Percentiles rank a stretch among this genome's conserved stretches.
These are phyloP conservation scores for Buathra laborator DNA, from an alignment of 2,888 invertebrate genomes.

Conservation along the genomic window DNA sequence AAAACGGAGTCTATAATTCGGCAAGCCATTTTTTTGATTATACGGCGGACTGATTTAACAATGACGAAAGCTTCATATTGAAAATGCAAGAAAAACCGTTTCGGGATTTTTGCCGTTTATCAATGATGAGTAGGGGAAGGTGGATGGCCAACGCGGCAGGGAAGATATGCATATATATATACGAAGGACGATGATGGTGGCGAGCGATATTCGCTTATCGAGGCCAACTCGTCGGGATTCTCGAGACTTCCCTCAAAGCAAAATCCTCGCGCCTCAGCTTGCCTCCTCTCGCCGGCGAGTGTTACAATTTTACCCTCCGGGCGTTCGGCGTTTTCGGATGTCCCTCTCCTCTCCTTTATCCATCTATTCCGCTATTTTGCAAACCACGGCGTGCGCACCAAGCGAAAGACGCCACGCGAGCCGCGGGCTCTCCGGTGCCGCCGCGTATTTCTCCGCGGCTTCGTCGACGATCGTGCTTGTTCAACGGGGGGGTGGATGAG, in stretches of 20 bases:
- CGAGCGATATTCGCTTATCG: conserved; percentile 54
- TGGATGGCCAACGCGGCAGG: neutral
- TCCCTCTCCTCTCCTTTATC: conserved; percentile 74
- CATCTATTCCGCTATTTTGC: conserved; percentile 80
- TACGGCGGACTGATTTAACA: too few relatives aligned
- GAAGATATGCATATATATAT: neutral
- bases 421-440: conserved; percentile 68
- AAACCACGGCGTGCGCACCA: conserved; percentile 68
- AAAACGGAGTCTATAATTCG: too few relatives aligned
- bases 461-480: neutral
- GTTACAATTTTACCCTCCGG: conserved; percentile 80
- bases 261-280: conserved; percentile 73
- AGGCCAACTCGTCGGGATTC: conserved; percentile 52
- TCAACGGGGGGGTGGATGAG: neutral
- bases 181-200: conserved; percentile 21
- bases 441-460: neutral
- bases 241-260: conserved; percentile 76
- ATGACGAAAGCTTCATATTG: too few relatives aligned
- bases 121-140: neutral
- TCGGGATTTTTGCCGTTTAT: neutral
- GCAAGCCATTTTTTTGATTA: too few relatives aligned
- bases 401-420: conserved; percentile 41
- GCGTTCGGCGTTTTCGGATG: conserved; percentile 69
- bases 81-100: too few relatives aligned
- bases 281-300: conserved; percentile 74